A percentile compares a stretch with the other conserved stretches of the same genome.
phyloP scores from a whole-genome alignment of 2,797 vertebrate genomes.

The Gambusia yucatana region DNA sequence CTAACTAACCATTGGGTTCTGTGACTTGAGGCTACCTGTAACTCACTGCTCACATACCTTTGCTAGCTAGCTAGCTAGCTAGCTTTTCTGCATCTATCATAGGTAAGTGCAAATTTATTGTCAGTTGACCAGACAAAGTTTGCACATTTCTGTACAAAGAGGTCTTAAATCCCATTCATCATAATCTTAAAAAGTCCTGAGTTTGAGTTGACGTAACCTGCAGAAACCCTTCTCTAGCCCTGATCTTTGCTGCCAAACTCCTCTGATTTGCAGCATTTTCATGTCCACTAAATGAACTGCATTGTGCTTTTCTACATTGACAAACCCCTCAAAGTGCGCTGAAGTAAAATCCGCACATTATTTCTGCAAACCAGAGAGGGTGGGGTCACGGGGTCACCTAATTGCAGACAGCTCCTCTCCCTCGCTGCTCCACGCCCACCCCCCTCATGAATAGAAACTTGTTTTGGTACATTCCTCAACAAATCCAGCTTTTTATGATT shows the following conservation, averaged over 20 bases:
- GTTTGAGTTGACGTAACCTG: no score
- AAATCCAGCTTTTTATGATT: constrained; percentile 28
- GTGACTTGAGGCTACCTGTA: no score
- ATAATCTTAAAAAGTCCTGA: no score
- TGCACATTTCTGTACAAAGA: no score
- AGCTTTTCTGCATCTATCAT: no score
- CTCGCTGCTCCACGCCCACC: neutral
- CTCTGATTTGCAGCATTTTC: neutral
- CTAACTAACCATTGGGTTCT: no score
- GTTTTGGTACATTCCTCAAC: constrained; percentile 8
- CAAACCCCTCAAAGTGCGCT: neutral
- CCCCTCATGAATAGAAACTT: neutral
- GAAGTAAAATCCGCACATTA: neutral
- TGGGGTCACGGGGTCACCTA: neutral
- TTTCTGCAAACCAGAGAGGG: neutral
- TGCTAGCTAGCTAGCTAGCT: no score
- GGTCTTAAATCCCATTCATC: no score
- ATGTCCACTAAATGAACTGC: neutral
- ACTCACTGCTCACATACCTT: no score
- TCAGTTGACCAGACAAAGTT: no score
- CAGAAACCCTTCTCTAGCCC: neutral
- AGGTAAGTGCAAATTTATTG: no score
- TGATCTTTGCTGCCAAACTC: neutral
- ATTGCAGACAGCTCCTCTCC: neutral
- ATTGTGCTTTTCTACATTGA: neutral